phyloP scores from a whole-genome alignment of 2,888 invertebrate species.

The Coecobrya sp. region DNA sequence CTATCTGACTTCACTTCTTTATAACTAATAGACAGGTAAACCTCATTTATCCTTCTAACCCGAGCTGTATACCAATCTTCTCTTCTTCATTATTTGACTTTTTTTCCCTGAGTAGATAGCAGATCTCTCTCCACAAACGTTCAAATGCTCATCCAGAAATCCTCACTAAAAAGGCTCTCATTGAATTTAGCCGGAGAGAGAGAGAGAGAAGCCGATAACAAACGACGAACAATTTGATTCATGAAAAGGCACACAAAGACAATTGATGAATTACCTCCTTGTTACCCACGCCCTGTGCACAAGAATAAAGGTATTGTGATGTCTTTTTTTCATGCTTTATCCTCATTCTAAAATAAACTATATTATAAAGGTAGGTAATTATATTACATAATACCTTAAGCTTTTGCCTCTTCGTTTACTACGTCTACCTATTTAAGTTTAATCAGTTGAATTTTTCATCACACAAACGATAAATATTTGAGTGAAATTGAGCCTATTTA shows the following conservation, averaged over 20 bases:
- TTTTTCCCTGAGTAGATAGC: background rate
- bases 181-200: too few relatives aligned
- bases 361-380: too few relatives aligned
- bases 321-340: conserved; percentile 13
- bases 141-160: too few relatives aligned
- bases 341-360: background rate
- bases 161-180: too few relatives aligned
- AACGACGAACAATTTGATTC: background rate
- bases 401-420: too few relatives aligned
- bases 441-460: background rate
- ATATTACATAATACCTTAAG: too few relatives aligned
- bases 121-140: too few relatives aligned
- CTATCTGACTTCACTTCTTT: conserved; percentile 12
- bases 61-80: background rate
- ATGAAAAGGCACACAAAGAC: conserved; percentile 1
- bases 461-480: conserved; percentile 1
- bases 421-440: too few relatives aligned
- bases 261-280: conserved; percentile 28
- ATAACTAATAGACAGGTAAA: conserved; percentile 62
- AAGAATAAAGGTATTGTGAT: background rate
- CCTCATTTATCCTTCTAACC: conserved; percentile 33
- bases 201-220: background rate
- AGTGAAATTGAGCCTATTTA: conserved; percentile 6
- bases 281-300: background rate
- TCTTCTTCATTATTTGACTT: conserved; percentile 2